phyloP scores from a whole-genome alignment of 1,140 invertebrate genomes.

The Cotesia vestalis region DNA sequence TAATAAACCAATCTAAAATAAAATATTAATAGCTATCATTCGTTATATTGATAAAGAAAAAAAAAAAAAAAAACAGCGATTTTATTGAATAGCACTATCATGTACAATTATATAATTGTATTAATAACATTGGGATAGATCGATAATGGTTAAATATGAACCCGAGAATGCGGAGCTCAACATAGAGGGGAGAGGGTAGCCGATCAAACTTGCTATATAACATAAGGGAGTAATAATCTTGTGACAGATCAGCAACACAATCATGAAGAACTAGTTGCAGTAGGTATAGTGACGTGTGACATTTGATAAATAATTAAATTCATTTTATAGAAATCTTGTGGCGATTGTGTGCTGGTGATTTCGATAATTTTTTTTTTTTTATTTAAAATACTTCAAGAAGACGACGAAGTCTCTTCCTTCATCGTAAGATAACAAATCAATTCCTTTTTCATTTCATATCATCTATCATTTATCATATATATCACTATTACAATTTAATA shows the following conservation, averaged over 20 bases:
- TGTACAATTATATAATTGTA: too few species aligned
- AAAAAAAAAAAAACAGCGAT: too few species aligned
- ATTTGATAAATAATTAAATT: slow-evolving; percentile 3
- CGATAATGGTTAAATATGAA: neutral
- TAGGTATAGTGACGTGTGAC: slow-evolving; percentile 14
- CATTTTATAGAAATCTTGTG: too few species aligned
- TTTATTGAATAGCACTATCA: too few species aligned
- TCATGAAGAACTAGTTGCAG: slow-evolving; percentile 37
- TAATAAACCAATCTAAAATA: too few species aligned
- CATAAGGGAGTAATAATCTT: slow-evolving; percentile 42
- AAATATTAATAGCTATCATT: too few species aligned
- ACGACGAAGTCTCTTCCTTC: neutral
- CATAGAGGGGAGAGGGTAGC: slow-evolving; percentile 31
- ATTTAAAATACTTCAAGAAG: too few species aligned
- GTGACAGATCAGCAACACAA: slow-evolving; percentile 55
- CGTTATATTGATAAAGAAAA: too few species aligned
- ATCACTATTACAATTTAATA: too few species aligned
- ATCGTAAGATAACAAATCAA: neutral
- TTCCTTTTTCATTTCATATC: neutral
- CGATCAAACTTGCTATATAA: slow-evolving; percentile 33
- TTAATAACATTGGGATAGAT: too few species aligned
- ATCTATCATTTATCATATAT: too few species aligned
- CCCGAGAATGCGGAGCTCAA: slow-evolving; percentile 8
- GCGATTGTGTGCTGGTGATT: slow-evolving; percentile 32
- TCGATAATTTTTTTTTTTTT: too few species aligned